Conservation (phyloP, 2,888 invertebrate genomes). For the Steinernema scapterisci region DNA sequence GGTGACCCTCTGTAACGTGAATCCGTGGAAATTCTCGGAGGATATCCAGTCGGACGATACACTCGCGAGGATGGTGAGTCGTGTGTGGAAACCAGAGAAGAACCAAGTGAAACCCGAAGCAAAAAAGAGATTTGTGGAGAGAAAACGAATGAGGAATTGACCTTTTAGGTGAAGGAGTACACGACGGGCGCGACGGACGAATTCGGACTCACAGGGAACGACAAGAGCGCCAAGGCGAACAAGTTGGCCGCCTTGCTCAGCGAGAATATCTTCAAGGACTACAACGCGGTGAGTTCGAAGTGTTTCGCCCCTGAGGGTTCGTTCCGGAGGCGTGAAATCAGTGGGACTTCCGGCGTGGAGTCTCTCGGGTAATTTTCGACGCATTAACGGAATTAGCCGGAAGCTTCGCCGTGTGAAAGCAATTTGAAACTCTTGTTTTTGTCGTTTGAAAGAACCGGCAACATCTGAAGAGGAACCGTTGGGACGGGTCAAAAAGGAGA, state of each 20-base stretch:
- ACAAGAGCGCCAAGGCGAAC: conserved; percentile 13
- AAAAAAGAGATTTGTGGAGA: background rate
- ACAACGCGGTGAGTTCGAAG: background rate
- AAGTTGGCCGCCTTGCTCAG: conserved; percentile 14
- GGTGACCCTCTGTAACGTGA: conserved; percentile 65
- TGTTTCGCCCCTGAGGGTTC: background rate
- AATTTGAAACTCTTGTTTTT: too few species aligned
- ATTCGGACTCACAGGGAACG: background rate
- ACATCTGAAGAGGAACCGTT: too few species aligned
- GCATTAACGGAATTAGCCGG: too few species aligned
- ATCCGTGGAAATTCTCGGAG: conserved; percentile 56
- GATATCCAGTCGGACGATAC: background rate
- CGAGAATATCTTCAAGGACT: background rate
- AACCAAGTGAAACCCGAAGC: background rate
- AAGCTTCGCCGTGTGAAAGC: too few species aligned
- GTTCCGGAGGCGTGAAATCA: background rate
- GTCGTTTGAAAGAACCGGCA: too few species aligned
- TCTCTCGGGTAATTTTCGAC: too few species aligned
- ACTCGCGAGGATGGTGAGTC: too few species aligned
- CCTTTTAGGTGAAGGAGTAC: conserved; percentile 4
- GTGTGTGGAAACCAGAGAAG: too few species aligned
- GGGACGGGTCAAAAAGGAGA: too few species aligned
- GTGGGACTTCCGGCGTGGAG: too few species aligned
- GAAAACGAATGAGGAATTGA: too few species aligned
- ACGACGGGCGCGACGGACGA: background rate